These are phyloP conservation scores for Anoplophora glabripennis DNA, from an alignment of 1,140 invertebrate genomes.

Conservation along the genomic window DNA sequence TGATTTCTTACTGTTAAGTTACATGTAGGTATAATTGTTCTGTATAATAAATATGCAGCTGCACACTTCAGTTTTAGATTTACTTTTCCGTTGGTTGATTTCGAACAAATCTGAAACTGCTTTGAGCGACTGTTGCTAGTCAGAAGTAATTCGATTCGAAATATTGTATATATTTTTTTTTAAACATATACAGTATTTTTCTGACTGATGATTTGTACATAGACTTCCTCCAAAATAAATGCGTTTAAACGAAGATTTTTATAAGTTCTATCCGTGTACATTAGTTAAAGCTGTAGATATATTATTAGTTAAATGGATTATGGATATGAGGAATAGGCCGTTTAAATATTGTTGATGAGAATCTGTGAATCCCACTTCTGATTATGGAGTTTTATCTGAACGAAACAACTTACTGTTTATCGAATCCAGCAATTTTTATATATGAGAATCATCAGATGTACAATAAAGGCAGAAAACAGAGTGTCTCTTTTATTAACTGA, in stretches of 20 bases:
- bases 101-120: slow-evolving; percentile 35
- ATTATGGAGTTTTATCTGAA: too few species aligned
- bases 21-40: slow-evolving; percentile 42
- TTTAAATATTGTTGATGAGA: too few species aligned
- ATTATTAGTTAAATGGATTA: too few species aligned
- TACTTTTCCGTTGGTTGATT: slow-evolving; percentile 22
- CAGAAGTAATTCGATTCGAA: slow-evolving; percentile 30
- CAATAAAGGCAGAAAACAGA: too few species aligned
- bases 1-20: slow-evolving; percentile 34
- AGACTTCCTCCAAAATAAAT: slow-evolving; percentile 9
- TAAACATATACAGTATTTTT: slow-evolving; percentile 44
- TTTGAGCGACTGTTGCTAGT: slow-evolving; percentile 39
- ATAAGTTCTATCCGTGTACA: too few species aligned
- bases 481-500: too few species aligned
- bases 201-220: slow-evolving; percentile 36
- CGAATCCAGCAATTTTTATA: too few species aligned
- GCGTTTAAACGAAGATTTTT: slow-evolving; percentile 5
- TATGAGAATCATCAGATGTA: too few species aligned
- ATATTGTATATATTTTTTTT: slow-evolving; percentile 41
- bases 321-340: too few species aligned
- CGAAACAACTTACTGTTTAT: too few species aligned
- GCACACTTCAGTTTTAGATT: slow-evolving; percentile 38
- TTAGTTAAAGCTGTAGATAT: too few species aligned
- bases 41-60: slow-evolving; percentile 44
- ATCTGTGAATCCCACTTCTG: too few species aligned